Evolutionary conservation across 1,140 invertebrate species (phyloP).

Genomic region (Drosophila nebulosa): DNA sequence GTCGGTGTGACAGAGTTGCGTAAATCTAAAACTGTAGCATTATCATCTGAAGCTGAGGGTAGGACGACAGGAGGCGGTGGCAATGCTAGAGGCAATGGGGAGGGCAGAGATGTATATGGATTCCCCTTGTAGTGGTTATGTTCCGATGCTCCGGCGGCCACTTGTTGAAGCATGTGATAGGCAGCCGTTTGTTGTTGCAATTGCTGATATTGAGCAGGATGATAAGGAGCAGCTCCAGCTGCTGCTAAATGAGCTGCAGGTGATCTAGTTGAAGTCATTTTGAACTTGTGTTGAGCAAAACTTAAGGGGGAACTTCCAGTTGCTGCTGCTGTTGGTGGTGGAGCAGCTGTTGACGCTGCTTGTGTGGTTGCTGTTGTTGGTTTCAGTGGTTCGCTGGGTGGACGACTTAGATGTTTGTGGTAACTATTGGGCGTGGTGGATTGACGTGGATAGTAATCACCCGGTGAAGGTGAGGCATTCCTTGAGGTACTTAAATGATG

Average conservation of each 20-base stretch:
- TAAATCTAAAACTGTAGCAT: constrained; percentile 63
- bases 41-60: constrained; percentile 52
- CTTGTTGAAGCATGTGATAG: constrained; percentile 69
- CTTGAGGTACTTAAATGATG: constrained; percentile 65
- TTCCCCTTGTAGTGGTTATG: constrained; percentile 57
- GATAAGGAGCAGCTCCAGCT: constrained; percentile 41
- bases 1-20: constrained; percentile 56
- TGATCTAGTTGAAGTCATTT: constrained; percentile 35
- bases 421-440: constrained; percentile 58
- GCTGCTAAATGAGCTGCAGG: constrained; percentile 13
- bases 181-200: constrained; percentile 66
- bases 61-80: not conserved
- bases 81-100: constrained; percentile 2
- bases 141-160: constrained; percentile 29
- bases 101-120: constrained; percentile 57
- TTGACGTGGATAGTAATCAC: constrained; percentile 61
- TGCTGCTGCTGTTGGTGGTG: not conserved
- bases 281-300: constrained; percentile 73
- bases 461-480: constrained; percentile 66
- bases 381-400: constrained; percentile 61
- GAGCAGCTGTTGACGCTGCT: not conserved
- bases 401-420: constrained; percentile 72
- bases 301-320: not conserved
- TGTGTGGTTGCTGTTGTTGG: constrained; percentile 36
- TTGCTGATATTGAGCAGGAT: constrained; percentile 64